phyloP scores from a whole-genome alignment of 2,113 vertebrate species.

The Catharus minimus region DNA sequence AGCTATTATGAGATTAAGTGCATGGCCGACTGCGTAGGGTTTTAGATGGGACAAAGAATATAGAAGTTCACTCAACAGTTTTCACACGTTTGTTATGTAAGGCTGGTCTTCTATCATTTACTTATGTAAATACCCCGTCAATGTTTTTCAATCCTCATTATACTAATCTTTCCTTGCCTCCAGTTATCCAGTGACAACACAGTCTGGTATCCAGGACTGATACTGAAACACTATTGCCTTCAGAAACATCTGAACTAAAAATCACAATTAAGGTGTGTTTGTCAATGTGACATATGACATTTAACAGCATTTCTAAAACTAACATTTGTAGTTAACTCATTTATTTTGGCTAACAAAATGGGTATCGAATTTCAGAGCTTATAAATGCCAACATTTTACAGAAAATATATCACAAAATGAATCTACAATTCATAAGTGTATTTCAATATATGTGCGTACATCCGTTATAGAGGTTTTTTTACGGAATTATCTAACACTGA shows the following conservation, averaged over 20 bases:
- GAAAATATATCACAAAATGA: not conserved
- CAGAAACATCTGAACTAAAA: slow-evolving; percentile 26
- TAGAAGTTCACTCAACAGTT: slow-evolving; percentile 78
- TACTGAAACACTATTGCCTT: slow-evolving; percentile 22
- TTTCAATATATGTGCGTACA: not conserved
- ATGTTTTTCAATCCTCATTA: slow-evolving; percentile 52
- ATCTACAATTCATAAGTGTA: not conserved
- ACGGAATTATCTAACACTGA: not conserved
- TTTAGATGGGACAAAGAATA: slow-evolving; percentile 83
- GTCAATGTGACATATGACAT: not conserved
- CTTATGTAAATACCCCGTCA: slow-evolving; percentile 61
- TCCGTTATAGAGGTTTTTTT: not conserved
- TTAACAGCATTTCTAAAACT: slow-evolving; percentile 11
- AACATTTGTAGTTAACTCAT: not conserved
- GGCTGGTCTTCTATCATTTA: slow-evolving; percentile 63
- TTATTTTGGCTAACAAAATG: slow-evolving; percentile 7
- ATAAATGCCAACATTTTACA: not conserved
- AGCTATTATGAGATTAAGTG: slow-evolving; percentile 89
- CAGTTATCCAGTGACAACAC: slow-evolving; percentile 15
- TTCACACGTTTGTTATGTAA: slow-evolving; percentile 75
- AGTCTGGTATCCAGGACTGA: not conserved
- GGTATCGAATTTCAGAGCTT: not conserved
- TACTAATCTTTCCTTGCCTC: slow-evolving; percentile 32
- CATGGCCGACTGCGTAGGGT: slow-evolving; percentile 74
- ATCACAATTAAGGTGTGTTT: slow-evolving; percentile 19